phyloP scores from a whole-genome alignment of 2,113 vertebrate species.

The Paedocypris sp. region DNA sequence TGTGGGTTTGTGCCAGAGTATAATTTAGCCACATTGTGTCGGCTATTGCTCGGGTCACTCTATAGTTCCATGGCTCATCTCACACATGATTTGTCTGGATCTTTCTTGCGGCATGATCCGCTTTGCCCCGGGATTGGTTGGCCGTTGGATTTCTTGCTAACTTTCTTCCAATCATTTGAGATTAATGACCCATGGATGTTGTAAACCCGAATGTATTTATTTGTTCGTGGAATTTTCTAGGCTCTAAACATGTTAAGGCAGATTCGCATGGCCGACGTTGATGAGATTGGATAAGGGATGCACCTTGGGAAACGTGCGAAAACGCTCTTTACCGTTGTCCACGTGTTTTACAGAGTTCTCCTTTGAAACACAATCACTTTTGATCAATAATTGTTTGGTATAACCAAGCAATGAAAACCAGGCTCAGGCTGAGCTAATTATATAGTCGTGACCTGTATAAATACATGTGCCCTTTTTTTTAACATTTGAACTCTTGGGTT shows the following conservation, averaged over 20 bases:
- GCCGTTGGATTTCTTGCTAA: not conserved
- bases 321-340: too few species aligned
- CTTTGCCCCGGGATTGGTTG: constrained; percentile 6
- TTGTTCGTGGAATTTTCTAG: not conserved
- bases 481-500: too few species aligned
- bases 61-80: constrained; percentile 34
- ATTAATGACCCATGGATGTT: not conserved
- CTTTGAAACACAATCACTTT: too few species aligned
- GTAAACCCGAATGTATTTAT: not conserved
- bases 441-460: too few species aligned
- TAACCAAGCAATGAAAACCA: too few species aligned
- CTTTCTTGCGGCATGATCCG: constrained; percentile 23
- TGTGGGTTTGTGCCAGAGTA: constrained; percentile 3
- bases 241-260: not conserved
- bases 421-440: too few species aligned
- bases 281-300: not conserved
- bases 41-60: constrained; percentile 33
- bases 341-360: too few species aligned
- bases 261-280: not conserved
- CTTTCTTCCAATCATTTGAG: constrained; percentile 1
- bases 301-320: too few species aligned
- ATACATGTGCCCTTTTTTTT: too few species aligned
- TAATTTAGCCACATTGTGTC: not conserved
- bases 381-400: too few species aligned
- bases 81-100: constrained; percentile 20